These are phyloP conservation scores for Eupithecia exiguata DNA, from an alignment of 2,888 invertebrate genomes.

Conservation along the genomic window DNA sequence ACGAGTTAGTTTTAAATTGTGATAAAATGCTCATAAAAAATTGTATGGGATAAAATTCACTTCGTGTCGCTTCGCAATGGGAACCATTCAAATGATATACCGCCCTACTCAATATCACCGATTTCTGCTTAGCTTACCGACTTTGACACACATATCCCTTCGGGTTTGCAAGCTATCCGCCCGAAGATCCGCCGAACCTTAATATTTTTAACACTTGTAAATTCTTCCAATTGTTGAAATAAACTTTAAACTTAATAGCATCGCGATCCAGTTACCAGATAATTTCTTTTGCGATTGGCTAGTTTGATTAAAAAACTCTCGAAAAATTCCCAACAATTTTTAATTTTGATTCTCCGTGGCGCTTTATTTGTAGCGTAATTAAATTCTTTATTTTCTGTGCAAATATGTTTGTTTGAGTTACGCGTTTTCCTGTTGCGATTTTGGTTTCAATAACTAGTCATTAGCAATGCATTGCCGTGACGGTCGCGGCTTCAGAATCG, in stretches of 20 bases:
- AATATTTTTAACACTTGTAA: constrained; percentile 46
- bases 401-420: constrained; percentile 1
- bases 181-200: constrained; percentile 28
- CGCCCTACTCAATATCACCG: no score
- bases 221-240: constrained; percentile 51
- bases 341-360: constrained; percentile 30
- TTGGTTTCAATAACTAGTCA: neutral
- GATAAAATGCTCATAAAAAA: no score
- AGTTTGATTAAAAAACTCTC: constrained; percentile 50
- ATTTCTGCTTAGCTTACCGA: no score
- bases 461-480: neutral
- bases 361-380: constrained; percentile 34
- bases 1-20: no score
- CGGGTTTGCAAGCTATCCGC: constrained; percentile 16
- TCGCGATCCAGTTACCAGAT: constrained; percentile 44
- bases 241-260: constrained; percentile 52
- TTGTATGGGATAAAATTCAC: no score
- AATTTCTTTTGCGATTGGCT: constrained; percentile 46
- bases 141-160: neutral
- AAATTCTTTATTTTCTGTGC: constrained; percentile 31
- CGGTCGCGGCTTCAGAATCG: neutral
- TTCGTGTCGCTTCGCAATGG: no score
- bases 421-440: neutral
- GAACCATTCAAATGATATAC: no score
- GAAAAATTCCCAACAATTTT: constrained; percentile 38